A percentile compares a stretch with the other conserved stretches of the same genome.
phyloP scores from a whole-genome alignment of 1,140 invertebrate genomes.

The Drosophila quadrilineata region DNA sequence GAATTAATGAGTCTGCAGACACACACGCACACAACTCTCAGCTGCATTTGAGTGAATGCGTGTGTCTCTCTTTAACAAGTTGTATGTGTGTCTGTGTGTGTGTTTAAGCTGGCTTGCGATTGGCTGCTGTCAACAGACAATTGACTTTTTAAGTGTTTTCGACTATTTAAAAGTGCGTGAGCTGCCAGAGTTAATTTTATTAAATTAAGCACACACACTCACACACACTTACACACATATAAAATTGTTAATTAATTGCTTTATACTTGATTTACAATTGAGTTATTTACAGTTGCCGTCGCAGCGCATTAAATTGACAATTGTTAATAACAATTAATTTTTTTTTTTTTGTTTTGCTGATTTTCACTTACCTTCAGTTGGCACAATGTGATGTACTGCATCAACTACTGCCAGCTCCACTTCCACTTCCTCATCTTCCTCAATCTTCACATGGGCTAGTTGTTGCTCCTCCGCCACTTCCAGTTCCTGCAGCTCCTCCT shows the following conservation, averaged over 20 bases:
- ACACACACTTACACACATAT: not conserved
- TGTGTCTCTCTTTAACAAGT: no score
- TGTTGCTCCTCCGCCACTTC: no score
- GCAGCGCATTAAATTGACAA: not conserved
- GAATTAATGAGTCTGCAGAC: conserved; percentile 45
- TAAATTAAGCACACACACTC: not conserved
- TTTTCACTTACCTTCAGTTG: not conserved
- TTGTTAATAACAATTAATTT: no score
- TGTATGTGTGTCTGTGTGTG: conserved; percentile 7
- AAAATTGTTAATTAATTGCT: conserved; percentile 1
- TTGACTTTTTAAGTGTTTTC: not conserved
- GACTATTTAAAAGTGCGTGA: conserved; percentile 6
- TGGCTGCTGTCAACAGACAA: conserved; percentile 6
- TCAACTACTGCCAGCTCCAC: not conserved
- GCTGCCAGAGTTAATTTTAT: conserved; percentile 21
- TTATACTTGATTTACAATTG: conserved; percentile 1
- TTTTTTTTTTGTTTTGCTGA: not conserved
- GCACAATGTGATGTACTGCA: not conserved
- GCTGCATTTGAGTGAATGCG: not conserved
- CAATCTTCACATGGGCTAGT: no score
- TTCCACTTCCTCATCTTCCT: conserved; percentile 2
- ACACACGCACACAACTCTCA: no score
- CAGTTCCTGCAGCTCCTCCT: not conserved
- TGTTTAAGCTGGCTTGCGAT: not conserved
- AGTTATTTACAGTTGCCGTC: not conserved